Base-by-base conservation (phyloP, 2,888 invertebrate species). In the Netelia inedita region DNA sequence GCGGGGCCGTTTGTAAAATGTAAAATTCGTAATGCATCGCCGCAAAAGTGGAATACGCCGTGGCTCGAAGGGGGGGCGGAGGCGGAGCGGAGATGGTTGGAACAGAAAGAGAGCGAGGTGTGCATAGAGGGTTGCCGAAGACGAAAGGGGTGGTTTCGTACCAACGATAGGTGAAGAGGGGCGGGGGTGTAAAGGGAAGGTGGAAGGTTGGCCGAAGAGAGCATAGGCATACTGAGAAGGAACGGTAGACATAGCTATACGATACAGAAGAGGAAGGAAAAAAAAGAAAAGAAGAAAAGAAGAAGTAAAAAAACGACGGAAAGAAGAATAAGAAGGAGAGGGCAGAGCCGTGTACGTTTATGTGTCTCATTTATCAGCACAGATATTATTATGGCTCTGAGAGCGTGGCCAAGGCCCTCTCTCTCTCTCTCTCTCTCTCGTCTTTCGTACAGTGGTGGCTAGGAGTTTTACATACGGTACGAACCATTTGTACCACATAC, bases 331-430 rank as follows among this genome's bases (percentile, higher is more conserved):
- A 66, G 69, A 55, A 73, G 75, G 57, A 50, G 76, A 79, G 83
- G 79, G 82, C 87, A 88, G 90, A 89, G 85, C 88, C 92, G 90
- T 92, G 93, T 92, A 92, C 93, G 91, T 90, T 93, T 93, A 93
- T 93, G 93, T 92, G 91, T 92, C 92, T 91, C 93, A 92, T 93
- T 93, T 93, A 92, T 93, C 93, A 93, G 91, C 90, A 90, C 92
- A 91, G 92, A 93, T 93, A 93, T 93, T 93, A 93, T 93, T 93
- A 91, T 91, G 88, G 91, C 90, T 89, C 89, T 88, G 89, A 83
- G 85, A 91, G 88, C 92, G 88, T 88, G 71, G 76, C 81, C 61
- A 63, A 61, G 65, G 79, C 72, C 50, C 57, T 57, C 89, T 35
- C 8, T 35, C 35, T 35, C 35, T 8, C 35, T 8, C 35, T 8